Conservation (phyloP, 2,797 vertebrate species). For the Arctocebus calabarensis region DNA sequence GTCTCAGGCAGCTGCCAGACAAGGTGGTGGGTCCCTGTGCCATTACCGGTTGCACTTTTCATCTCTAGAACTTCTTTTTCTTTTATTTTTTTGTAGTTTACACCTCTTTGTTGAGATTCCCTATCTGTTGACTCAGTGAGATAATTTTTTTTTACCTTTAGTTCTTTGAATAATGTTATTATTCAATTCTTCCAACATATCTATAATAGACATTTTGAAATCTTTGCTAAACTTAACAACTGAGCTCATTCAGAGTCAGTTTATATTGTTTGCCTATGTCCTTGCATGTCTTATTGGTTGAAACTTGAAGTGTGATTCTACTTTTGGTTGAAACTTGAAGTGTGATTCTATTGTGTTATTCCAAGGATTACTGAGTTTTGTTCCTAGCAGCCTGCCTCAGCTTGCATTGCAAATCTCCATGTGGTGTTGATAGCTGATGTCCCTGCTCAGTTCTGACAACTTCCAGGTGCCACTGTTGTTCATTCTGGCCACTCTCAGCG, state of each 20-base stretch:
- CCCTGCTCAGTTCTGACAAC: not conserved
- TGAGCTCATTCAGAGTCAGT: not conserved
- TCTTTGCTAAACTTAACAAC: not conserved
- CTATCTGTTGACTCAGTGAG: not conserved
- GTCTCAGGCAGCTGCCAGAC: no score
- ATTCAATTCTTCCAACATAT: not conserved
- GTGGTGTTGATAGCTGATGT: not conserved
- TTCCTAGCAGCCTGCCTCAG: not conserved
- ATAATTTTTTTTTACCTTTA: not conserved
- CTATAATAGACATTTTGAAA: slow-evolving; percentile 3
- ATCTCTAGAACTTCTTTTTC: not conserved
- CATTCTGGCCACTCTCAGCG: not conserved
- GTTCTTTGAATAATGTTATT: slow-evolving; percentile 36
- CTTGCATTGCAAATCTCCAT: not conserved
- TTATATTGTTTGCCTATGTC: slow-evolving; percentile 14
- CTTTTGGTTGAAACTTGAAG: not conserved
- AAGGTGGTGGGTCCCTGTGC: no score
- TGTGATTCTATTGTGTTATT: not conserved
- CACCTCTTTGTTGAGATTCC: slow-evolving; percentile 22
- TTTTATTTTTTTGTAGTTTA: not conserved
- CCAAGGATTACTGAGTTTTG: not conserved
- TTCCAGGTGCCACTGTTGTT: not conserved
- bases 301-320: not conserved
- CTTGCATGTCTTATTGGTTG: not conserved
- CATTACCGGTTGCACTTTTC: not conserved